Evolutionary conservation across 30 jellyfish, hydroid and myxozoan species (phyloP).

Genomic region (Pelagia noctiluca): DNA sequence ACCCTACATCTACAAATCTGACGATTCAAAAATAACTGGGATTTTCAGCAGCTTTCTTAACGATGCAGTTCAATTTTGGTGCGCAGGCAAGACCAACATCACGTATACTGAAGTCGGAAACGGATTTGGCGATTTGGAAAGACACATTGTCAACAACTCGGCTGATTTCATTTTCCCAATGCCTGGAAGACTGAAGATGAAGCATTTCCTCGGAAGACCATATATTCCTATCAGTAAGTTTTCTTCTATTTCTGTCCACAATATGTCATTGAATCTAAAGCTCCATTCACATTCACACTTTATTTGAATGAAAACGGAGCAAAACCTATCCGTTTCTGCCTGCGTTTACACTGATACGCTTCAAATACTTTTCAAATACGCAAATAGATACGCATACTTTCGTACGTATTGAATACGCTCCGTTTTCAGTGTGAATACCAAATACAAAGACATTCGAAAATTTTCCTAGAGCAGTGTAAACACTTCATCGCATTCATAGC

Average conservation of each 20-base stretch:
- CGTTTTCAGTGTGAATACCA: too few relatives aligned
- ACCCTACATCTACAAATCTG: conserved; percentile 53
- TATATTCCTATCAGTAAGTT: conserved; percentile 47
- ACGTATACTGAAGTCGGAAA: conserved; percentile 45
- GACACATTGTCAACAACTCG: conserved; percentile 25
- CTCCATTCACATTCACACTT: too few relatives aligned
- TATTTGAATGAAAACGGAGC: too few relatives aligned
- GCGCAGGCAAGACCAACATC: conserved; percentile 51
- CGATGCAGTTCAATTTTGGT: conserved; percentile 63
- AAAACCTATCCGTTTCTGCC: too few relatives aligned
- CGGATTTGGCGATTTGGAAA: conserved; percentile 47
- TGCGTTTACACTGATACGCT: too few relatives aligned
- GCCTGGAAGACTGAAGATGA: conserved; percentile 32
- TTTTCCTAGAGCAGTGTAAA: too few relatives aligned
- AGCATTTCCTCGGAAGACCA: conserved; percentile 59
- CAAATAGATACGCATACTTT: too few relatives aligned
- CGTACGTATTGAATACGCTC: too few relatives aligned
- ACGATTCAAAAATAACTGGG: conserved; percentile 45
- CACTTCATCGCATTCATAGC: too few relatives aligned
- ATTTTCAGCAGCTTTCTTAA: conserved; percentile 34
- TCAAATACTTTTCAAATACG: too few relatives aligned
- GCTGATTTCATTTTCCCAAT: conserved; percentile 61
- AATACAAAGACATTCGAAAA: too few relatives aligned
- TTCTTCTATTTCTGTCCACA: not conserved
- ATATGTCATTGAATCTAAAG: not conserved